Base-by-base conservation (phyloP, 2,888 invertebrate genomes). In the Melipona beecheii region DNA sequence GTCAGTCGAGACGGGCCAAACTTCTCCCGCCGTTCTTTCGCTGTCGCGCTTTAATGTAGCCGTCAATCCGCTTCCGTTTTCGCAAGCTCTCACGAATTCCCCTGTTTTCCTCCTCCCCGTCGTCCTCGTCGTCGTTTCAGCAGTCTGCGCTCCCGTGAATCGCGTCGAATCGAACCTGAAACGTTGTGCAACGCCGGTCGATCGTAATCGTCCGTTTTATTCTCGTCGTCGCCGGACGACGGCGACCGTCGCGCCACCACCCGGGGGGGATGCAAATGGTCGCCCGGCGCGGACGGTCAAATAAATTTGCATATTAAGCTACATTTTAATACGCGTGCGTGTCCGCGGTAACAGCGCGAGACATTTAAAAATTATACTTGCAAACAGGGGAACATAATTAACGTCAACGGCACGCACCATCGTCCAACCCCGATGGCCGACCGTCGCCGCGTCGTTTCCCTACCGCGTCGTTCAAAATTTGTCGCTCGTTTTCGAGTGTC, bases 281-380 rank as follows among this genome's bases (percentile, higher is more conserved):
- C 58, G 50, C 65, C 78, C 76, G 69, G 70, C 52, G 71, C 43
- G 49, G 56, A n/a, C 75, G 87, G 87, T 87, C 88, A 89, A 90
- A 92, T 89, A 85, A 87, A 92, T 92, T 91, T 92, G 90, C 92
- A 92, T 92, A 91, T 90, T 89, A 90, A 91, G 91, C 89, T 81
- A 85, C 88, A 88, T 87, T 89, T 88, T 89, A 91, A 87, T 90
- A 90, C 89, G 89, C 89, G 86, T 91, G 92, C 92, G 91, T 91
- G 90, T 90, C 88, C 90, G 77, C 78, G 62, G 84, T 84, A 84
- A 83, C 89, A 86, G 87, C 84, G 87, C 84, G 83, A 87, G 86
- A 91, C 91, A 91, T 91, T 92, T 92, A 91, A 91, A 92, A 93
- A 92, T 92, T 92, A 92, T 92, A 92, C 92, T 92, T 93, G 92